Evolutionary conservation across 2,888 invertebrate genomes (phyloP), one percentile per base, ranked within the genome.

Genomic region (Polydrusus cervinus): DNA sequence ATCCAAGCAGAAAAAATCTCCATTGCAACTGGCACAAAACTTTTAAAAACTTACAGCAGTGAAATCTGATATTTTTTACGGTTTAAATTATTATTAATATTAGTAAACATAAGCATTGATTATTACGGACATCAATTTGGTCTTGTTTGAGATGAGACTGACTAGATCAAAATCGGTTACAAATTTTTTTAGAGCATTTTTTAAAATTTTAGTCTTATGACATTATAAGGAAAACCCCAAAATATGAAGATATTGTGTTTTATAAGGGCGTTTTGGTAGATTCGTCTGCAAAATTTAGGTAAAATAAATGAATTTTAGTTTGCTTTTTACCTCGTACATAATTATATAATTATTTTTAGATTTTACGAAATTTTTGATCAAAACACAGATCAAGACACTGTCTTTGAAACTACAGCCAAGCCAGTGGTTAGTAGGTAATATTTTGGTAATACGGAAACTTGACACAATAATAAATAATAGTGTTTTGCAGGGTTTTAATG

Each of bases 401-500:
- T 90, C 38, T 90, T 89, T 79, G 85, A 88, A 10, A 82, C 76
- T 47, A 87, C 89, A 8, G 89, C 89, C 2, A 87, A 85, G 77
- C 89, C 90, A 16, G 86, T 89, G 16, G 83, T 90, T 40, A 85
- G 88, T 72, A 89, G 88, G 89, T 89, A 85, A 79, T 7, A 9
- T 34, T 18, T 47, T 70, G 11, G 10, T 8, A 34, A 70, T n/a
- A 18, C 11, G 1, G 11, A 61, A 49, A 47, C 9, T 1, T 38
- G 9, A 16, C 18, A 61, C n/a, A 75, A 38, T 53, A 65, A 60
- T 5, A 67, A 55, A 69, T 74, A 77, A 38, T 57, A 90, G 89
- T 77, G 87, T 88, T 40, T 83, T 90, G 30, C 83, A 88, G 76
- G 90, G 90, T n/a, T 89, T 88, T 81, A 90, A 90, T 81, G 89